phyloP scores from a whole-genome alignment of 2,888 invertebrate species.

The Epicampocera succincta region DNA sequence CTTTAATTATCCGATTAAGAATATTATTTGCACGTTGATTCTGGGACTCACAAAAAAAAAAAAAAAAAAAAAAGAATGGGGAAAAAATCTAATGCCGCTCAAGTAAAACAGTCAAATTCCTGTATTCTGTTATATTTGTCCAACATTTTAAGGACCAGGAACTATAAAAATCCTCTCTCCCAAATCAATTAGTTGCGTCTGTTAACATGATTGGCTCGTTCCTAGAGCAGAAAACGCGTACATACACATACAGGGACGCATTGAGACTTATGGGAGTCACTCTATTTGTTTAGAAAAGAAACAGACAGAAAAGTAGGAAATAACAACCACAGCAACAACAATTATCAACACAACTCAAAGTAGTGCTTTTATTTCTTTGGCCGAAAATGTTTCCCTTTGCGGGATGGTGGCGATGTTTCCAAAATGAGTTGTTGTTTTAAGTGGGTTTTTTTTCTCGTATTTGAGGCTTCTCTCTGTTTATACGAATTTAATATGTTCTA shows the following conservation, averaged over 20 bases:
- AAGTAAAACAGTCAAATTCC: no score
- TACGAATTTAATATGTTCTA: not conserved
- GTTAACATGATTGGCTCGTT: no score
- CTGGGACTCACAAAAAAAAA: no score
- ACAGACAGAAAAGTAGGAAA: constrained; percentile 16
- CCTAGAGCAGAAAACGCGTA: no score
- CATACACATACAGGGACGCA: not conserved
- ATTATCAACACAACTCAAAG: not conserved
- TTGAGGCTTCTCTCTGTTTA: constrained; percentile 50
- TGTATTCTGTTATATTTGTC: no score
- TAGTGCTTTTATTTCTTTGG: not conserved
- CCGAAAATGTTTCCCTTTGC: not conserved
- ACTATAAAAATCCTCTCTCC: no score
- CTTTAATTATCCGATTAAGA: no score
- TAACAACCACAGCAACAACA: constrained; percentile 4
- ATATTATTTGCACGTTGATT: no score
- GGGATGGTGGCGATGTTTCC: constrained; percentile 38
- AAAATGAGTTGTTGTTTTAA: constrained; percentile 41
- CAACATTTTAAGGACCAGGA: no score
- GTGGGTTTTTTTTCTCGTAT: constrained; percentile 59
- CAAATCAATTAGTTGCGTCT: no score
- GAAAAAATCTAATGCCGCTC: no score
- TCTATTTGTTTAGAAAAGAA: constrained; percentile 10
- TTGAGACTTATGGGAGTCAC: not conserved
- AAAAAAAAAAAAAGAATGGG: no score